Percentiles rank a stretch among this genome's conserved stretches.
Conservation (phyloP, 2,888 invertebrate species). For the Hoplodrina ambigua region DNA sequence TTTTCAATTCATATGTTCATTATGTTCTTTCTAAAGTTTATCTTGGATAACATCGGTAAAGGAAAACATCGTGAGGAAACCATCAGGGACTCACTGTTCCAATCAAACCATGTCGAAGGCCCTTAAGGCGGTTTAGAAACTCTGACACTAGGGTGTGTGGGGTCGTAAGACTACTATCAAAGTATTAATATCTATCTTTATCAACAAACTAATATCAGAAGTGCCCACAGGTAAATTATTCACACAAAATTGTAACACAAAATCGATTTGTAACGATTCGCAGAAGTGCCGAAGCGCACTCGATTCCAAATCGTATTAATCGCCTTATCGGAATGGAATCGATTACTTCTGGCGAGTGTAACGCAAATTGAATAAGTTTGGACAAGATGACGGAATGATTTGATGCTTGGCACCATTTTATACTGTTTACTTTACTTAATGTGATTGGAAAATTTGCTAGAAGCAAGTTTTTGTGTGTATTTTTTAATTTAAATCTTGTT, state of each 20-base stretch:
- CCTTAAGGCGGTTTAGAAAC: no score
- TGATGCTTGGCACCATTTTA: constrained; percentile 44
- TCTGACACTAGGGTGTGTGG: no score
- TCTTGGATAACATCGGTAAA: no score
- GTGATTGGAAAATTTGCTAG: constrained; percentile 27
- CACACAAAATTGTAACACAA: constrained; percentile 31
- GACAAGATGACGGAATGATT: constrained; percentile 61
- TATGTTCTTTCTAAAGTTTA: no score
- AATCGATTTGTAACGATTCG: constrained; percentile 55
- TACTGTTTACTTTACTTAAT: constrained; percentile 25
- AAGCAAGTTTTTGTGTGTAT: not conserved
- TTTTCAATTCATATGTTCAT: no score
- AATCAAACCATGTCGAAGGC: no score
- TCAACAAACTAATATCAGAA: no score
- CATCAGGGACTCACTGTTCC: no score
- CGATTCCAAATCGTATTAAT: constrained; percentile 59
- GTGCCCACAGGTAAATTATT: not conserved
- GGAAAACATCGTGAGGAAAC: no score
- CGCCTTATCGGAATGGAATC: constrained; percentile 62
- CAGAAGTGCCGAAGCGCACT: constrained; percentile 44
- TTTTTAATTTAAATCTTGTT: not conserved
- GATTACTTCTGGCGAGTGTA: constrained; percentile 62
- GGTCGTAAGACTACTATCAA: no score
- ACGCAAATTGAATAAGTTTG: constrained; percentile 72
- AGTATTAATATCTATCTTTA: not conserved